Conservation (phyloP, 2,797 vertebrate genomes). For the Avahi laniger region DNA sequence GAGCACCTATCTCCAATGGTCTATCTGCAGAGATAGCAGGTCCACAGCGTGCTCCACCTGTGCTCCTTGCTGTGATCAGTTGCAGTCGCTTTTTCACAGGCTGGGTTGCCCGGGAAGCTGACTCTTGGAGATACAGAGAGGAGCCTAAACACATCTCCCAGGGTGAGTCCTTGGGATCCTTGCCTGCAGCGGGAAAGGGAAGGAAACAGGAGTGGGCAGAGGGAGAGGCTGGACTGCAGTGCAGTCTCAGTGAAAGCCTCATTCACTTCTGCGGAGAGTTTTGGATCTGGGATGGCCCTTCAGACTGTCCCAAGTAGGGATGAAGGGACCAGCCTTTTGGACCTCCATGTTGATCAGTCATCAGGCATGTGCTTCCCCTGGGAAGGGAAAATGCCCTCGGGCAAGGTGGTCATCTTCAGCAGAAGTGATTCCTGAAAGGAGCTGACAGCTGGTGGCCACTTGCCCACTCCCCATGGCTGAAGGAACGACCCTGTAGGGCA, state of each 20-base stretch:
- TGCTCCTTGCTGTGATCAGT: not conserved
- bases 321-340: not conserved
- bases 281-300: not conserved
- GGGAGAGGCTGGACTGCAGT: not conserved
- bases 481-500: not conserved
- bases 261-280: not conserved
- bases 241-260: not conserved
- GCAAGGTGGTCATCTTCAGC: not conserved
- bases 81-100: conserved; percentile 22
- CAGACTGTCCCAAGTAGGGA: not conserved
- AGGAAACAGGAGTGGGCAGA: not conserved
- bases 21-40: not conserved
- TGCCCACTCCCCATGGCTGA: not conserved
- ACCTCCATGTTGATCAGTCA: not conserved
- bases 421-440: not conserved
- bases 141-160: not conserved
- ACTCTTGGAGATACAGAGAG: not conserved
- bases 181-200: not conserved
- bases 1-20: not conserved
- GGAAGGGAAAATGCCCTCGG: not conserved
- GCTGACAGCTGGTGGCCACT: not conserved
- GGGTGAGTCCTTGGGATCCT: not conserved
- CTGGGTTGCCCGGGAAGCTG: not conserved
- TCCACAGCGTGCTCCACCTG: too few species aligned
- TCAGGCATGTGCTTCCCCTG: not conserved